A percentile compares a stretch with the other conserved stretches of the same genome.
Evolutionary conservation across 2,113 vertebrate genomes (phyloP).

Genomic region (Nestor notabilis): DNA sequence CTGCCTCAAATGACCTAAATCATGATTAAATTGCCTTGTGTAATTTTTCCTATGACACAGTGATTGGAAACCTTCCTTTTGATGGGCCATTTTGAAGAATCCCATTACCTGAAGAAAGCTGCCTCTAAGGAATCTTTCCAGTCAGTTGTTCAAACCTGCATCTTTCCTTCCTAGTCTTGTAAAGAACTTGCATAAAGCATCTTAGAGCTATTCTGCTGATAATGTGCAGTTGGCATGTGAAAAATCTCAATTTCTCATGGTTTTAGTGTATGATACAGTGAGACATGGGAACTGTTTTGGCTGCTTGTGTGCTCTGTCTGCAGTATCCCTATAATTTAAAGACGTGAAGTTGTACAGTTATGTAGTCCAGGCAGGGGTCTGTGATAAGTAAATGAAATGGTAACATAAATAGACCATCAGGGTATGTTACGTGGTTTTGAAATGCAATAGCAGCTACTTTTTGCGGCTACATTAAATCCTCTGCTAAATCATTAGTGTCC

Average conservation of each 20-base stretch:
- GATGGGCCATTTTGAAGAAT: not conserved
- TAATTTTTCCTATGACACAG: not conserved
- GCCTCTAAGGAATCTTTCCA: not conserved
- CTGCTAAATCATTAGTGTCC: not conserved
- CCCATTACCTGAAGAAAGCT: not conserved
- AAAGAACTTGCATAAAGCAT: not conserved
- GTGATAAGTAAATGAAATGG: not conserved
- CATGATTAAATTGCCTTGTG: not conserved
- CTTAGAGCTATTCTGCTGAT: not conserved
- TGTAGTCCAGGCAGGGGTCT: not conserved
- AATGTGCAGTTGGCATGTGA: not conserved
- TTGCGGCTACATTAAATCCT: not conserved
- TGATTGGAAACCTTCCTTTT: not conserved
- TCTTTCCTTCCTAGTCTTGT: not conserved
- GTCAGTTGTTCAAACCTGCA: not conserved
- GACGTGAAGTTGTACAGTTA: rapidly evolving
- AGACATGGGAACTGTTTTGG: not conserved
- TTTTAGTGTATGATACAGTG: not conserved
- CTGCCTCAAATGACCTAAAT: not conserved
- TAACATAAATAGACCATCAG: too few species aligned
- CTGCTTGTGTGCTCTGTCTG: not conserved
- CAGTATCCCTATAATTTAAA: not conserved
- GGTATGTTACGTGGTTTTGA: rapidly evolving
- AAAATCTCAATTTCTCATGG: not conserved
- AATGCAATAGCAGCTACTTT: not conserved